These are phyloP conservation scores for Akabosia matsudoensis DNA, from an alignment of 1,140 invertebrate genomes.

Conservation along the genomic window DNA sequence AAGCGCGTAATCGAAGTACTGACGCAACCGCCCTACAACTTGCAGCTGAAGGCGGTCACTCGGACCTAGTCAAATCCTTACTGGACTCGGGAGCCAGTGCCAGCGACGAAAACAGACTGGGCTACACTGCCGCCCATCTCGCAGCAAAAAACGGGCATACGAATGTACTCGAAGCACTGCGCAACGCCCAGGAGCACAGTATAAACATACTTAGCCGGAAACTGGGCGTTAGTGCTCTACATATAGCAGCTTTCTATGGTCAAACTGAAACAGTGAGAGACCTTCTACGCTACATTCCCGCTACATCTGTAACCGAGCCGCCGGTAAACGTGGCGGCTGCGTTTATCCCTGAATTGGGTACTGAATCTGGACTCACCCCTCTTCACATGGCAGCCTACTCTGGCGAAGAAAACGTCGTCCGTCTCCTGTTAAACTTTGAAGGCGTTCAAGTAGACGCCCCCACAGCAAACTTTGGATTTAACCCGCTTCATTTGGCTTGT, in stretches of 20 bases:
- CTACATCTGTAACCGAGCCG: slow-evolving; percentile 89
- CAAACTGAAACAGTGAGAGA: slow-evolving; percentile 95
- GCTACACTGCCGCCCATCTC: slow-evolving; percentile 90
- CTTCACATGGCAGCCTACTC: slow-evolving; percentile 92
- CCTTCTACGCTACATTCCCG: slow-evolving; percentile 83
- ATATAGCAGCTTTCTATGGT: slow-evolving; percentile 96
- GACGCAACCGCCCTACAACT: slow-evolving; percentile 94
- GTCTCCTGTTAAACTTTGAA: slow-evolving; percentile 88
- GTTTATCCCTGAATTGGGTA: slow-evolving; percentile 76
- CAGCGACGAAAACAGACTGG: slow-evolving; percentile 91
- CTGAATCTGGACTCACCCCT: slow-evolving; percentile 90
- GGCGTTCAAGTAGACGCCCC: slow-evolving; percentile 93
- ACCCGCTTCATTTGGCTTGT: slow-evolving; percentile 89
- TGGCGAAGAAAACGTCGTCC: slow-evolving; percentile 94
- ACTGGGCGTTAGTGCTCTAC: slow-evolving; percentile 91
- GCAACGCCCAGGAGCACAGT: slow-evolving; percentile 65
- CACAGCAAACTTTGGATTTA: slow-evolving; percentile 87
- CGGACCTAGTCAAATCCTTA: slow-evolving; percentile 76
- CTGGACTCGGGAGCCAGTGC: slow-evolving; percentile 92
- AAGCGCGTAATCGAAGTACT: slow-evolving; percentile 88
- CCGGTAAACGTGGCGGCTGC: slow-evolving; percentile 65
- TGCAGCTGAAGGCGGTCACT: slow-evolving; percentile 91
- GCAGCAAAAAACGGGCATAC: slow-evolving; percentile 93
- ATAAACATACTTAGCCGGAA: slow-evolving; percentile 89
- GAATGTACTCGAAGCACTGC: slow-evolving; percentile 86